Conservation (phyloP, 2,888 invertebrate genomes). For the Himalopsyche anomala region DNA sequence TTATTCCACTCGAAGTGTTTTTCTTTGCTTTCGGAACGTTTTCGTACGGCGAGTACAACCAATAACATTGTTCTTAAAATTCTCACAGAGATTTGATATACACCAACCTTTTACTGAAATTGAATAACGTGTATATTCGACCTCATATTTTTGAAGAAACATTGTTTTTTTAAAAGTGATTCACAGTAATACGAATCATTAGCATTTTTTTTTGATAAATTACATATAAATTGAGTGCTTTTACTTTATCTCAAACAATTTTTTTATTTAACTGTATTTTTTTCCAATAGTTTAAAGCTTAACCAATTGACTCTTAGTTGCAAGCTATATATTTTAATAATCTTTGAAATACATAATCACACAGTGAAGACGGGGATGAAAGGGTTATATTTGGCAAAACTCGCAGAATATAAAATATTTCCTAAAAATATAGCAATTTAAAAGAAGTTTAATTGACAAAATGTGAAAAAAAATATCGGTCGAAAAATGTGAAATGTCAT, state of each 20-base stretch:
- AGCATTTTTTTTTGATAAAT: background rate
- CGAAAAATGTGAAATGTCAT: too few species aligned
- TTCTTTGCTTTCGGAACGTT: slow-evolving; percentile 17
- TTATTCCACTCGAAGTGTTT: slow-evolving; percentile 26
- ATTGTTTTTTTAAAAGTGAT: background rate
- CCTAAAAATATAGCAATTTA: too few species aligned
- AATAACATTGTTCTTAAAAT: slow-evolving; percentile 16
- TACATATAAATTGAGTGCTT: background rate
- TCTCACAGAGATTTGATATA: slow-evolving; percentile 19
- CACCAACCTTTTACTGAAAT: slow-evolving; percentile 29
- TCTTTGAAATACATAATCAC: too few species aligned
- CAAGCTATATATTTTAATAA: too few species aligned
- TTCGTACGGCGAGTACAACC: background rate
- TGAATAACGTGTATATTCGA: background rate
- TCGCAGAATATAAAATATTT: too few species aligned
- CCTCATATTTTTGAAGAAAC: slow-evolving; percentile 6
- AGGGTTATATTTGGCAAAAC: too few species aligned
- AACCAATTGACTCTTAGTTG: too few species aligned
- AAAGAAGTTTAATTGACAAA: too few species aligned
- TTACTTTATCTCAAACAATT: background rate
- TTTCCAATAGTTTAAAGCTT: too few species aligned
- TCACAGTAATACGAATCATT: background rate
- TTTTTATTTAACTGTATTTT: too few species aligned
- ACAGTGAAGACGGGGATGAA: too few species aligned
- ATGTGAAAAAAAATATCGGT: too few species aligned